phyloP scores from a whole-genome alignment of 2,888 invertebrate genomes.

The Noctuana brunneofusca region DNA sequence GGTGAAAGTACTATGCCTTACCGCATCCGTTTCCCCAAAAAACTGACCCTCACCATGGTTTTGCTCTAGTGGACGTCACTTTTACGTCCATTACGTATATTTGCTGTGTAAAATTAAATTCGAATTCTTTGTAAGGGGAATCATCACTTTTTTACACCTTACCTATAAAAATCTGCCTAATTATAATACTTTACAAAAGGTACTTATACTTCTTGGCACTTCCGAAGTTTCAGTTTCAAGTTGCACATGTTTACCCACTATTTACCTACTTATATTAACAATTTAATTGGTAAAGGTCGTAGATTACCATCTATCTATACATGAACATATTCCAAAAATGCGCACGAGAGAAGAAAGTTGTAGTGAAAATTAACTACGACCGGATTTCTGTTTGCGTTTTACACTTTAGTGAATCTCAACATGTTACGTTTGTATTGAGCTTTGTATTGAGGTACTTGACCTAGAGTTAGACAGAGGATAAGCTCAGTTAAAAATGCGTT shows the following conservation, averaged over 20 bases:
- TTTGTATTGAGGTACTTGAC: constrained; percentile 4
- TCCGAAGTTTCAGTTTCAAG: neutral
- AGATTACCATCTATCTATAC: constrained; percentile 23
- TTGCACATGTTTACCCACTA: neutral
- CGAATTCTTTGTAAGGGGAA: too few species aligned
- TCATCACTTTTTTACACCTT: too few species aligned
- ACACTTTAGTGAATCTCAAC: constrained; percentile 14
- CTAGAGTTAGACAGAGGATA: neutral
- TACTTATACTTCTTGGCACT: too few species aligned
- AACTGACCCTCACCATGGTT: constrained; percentile 22
- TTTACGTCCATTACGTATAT: neutral
- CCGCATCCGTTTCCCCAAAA: constrained; percentile 65
- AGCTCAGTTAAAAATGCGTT: too few species aligned
- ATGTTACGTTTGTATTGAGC: constrained; percentile 3
- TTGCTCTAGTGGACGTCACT: neutral
- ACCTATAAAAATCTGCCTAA: too few species aligned
- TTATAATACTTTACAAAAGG: too few species aligned
- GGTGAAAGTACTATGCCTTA: constrained; percentile 65
- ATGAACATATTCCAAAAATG: constrained; percentile 45
- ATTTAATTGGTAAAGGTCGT: constrained; percentile 37
- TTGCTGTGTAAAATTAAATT: neutral
- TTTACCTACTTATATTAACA: too few species aligned
- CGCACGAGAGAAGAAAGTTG: constrained; percentile 69
- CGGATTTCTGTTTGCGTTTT: constrained; percentile 66
- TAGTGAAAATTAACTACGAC: constrained; percentile 62